Evolutionary conservation across 2,113 vertebrate species (phyloP).

Genomic region (Pycnonotus jocosus): DNA sequence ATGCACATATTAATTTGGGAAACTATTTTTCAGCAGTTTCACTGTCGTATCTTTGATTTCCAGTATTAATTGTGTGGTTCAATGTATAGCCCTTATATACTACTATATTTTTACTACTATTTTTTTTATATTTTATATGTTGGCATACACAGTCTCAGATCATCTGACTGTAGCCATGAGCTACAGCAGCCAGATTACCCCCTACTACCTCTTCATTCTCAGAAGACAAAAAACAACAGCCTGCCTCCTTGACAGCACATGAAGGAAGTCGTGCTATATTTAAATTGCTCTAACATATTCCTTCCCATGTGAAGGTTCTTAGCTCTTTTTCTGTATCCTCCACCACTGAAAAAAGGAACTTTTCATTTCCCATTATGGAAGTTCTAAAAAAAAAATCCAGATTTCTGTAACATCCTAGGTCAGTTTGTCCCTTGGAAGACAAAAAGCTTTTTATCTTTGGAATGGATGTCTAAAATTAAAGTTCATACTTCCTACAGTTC

Average conservation of each 20-base stretch:
- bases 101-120: background rate
- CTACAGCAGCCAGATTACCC: background rate
- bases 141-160: background rate
- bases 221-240: background rate
- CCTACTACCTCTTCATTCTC: background rate
- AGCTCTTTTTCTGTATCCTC: background rate
- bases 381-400: background rate
- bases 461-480: slow-evolving; percentile 27
- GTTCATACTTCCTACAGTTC: background rate
- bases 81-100: background rate
- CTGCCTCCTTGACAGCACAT: background rate
- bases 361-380: background rate
- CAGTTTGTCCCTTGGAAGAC: slow-evolving; percentile 18
- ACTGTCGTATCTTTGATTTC: background rate
- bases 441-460: slow-evolving; percentile 30
- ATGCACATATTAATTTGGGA: background rate
- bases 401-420: background rate
- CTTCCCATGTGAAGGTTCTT: background rate
- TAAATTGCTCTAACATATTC: background rate
- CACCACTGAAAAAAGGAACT: background rate
- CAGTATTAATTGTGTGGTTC: background rate
- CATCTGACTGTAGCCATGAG: background rate
- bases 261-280: background rate
- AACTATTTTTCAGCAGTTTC: background rate
- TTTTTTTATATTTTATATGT: no score